Percentiles rank a stretch among this genome's conserved stretches.
These are phyloP conservation scores for Agrochola lychnidis DNA, from an alignment of 2,888 invertebrate genomes.

Conservation along the genomic window DNA sequence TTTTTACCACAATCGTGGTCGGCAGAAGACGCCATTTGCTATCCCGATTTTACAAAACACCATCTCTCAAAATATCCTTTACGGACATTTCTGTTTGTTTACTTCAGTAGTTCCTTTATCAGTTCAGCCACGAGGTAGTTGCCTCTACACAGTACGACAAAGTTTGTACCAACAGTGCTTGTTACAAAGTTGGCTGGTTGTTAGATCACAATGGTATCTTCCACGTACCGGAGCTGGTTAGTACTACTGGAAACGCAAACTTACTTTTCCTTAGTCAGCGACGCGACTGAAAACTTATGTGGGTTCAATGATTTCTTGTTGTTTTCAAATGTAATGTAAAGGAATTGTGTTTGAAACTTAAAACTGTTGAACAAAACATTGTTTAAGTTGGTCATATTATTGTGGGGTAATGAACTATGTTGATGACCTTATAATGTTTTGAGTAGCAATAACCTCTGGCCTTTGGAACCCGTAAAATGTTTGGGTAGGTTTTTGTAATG, in stretches of 20 bases:
- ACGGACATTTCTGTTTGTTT: conserved; percentile 33
- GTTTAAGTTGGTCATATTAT: conserved; percentile 17
- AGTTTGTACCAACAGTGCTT: conserved; percentile 46
- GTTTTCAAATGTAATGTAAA: conserved; percentile 27
- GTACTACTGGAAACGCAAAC: conserved; percentile 41
- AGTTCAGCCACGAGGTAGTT: conserved; percentile 35
- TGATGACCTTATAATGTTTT: neutral
- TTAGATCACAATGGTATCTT: conserved; percentile 58
- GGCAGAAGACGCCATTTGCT: neutral
- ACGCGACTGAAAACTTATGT: conserved; percentile 41
- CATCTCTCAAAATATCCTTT: conserved; percentile 2
- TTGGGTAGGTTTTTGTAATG: neutral
- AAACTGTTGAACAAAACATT: neutral
- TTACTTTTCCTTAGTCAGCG: conserved; percentile 28
- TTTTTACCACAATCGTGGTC: neutral
- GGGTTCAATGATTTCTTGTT: conserved; percentile 49
- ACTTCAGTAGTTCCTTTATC: conserved; percentile 39
- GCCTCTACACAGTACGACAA: conserved; percentile 38
- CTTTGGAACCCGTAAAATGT: too few species aligned
- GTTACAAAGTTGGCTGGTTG: conserved; percentile 50
- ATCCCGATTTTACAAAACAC: neutral
- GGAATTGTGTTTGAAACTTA: conserved; percentile 12
- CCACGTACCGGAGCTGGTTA: conserved; percentile 44
- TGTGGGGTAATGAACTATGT: neutral
- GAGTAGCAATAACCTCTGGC: neutral